Evolutionary conservation across 92 coral and sea anemone genomes (phyloP).

Genomic region (Epizoanthus fatuus): DNA sequence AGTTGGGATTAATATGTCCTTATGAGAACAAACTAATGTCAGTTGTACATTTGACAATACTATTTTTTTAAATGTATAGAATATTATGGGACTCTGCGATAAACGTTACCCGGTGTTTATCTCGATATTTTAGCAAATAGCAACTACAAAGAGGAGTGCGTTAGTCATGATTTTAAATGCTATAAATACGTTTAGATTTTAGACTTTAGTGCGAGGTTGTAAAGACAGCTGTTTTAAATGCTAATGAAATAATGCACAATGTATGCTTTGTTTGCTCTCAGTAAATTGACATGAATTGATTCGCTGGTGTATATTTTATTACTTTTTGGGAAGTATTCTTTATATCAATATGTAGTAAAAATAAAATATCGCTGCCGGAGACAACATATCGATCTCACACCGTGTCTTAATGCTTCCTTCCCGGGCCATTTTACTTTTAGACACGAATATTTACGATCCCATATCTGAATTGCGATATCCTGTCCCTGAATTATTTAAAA

Average conservation of each 20-base stretch:
- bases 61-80: background rate
- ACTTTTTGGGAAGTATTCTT: background rate
- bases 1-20: no score
- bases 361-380: no score
- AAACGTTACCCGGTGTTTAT: background rate
- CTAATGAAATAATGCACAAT: background rate
- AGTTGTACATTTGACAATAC: no score
- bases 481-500: no score
- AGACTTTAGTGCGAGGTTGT: background rate
- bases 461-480: no score
- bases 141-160: background rate
- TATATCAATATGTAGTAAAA: no score
- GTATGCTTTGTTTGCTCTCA: background rate
- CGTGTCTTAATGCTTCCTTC: no score
- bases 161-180: background rate
- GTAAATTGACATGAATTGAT: background rate
- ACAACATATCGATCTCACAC: no score
- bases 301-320: slow-evolving; percentile 6
- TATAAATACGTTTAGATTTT: background rate
- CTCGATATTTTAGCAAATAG: background rate
- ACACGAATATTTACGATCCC: no score
- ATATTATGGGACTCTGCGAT: background rate
- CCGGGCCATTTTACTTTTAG: no score
- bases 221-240: background rate
- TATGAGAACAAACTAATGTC: no score